Conservation (phyloP, 2,797 vertebrate species). For the Peromyscus aztecus region DNA sequence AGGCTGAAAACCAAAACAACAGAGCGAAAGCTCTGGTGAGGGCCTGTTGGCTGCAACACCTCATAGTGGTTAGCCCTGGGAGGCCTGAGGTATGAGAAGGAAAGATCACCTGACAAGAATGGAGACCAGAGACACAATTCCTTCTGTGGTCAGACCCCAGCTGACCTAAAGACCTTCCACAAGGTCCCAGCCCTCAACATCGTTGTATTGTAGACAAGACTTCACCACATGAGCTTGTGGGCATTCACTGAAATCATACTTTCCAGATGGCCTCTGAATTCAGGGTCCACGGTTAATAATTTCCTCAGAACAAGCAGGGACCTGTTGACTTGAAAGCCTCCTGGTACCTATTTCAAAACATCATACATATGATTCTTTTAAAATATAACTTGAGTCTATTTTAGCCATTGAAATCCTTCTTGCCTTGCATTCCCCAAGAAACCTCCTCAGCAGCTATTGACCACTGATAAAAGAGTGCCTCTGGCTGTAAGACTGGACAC, state of each 20-base stretch:
- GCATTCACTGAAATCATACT: not conserved
- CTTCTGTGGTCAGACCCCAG: not conserved
- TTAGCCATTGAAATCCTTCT: not conserved
- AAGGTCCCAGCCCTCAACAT: not conserved
- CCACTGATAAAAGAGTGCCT: not conserved
- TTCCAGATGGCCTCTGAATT: not conserved
- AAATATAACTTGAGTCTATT: not conserved
- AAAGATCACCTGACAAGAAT: not conserved
- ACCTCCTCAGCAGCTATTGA: not conserved
- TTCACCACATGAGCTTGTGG: not conserved
- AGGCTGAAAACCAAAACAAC: not conserved
- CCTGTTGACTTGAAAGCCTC: not conserved
- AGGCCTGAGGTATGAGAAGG: not conserved
- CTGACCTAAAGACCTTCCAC: not conserved
- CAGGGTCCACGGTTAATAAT: not conserved
- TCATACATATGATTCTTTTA: not conserved
- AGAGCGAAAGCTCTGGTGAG: not conserved
- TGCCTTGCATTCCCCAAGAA: not conserved
- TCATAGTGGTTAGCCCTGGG: too few species aligned
- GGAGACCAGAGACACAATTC: not conserved
- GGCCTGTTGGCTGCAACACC: too few species aligned
- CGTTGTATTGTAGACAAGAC: too few species aligned
- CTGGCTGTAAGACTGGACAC: not conserved
- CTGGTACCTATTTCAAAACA: not conserved
- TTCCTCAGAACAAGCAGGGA: not conserved